phyloP scores from a whole-genome alignment of 1,140 invertebrate genomes.

The Macrocentrus cingulum region DNA sequence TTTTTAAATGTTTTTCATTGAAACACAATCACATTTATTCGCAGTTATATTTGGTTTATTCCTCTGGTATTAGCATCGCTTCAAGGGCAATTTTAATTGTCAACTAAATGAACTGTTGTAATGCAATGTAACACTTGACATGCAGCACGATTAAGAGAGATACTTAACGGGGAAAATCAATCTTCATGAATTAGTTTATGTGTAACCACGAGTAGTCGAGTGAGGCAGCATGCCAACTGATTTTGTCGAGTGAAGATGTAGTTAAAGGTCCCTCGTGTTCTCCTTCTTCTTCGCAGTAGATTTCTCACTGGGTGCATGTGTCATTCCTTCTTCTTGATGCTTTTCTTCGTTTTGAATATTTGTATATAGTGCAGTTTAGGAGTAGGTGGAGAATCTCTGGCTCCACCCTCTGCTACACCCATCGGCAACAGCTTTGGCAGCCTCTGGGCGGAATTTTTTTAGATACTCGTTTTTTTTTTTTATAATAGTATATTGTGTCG shows the following conservation, averaged over 20 bases:
- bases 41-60: too few relatives aligned
- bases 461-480: too few relatives aligned
- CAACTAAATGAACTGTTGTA: too few relatives aligned
- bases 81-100: too few relatives aligned
- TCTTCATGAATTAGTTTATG: constrained; percentile 29
- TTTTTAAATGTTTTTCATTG: too few relatives aligned
- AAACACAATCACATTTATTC: too few relatives aligned
- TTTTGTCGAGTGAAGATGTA: constrained; percentile 52
- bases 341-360: constrained; percentile 6
- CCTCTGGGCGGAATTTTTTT: neutral
- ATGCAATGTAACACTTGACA: too few relatives aligned
- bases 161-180: constrained; percentile 34
- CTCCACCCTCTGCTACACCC: constrained; percentile 55
- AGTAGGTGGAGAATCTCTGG: constrained; percentile 57
- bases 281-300: constrained; percentile 22
- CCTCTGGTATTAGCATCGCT: too few relatives aligned
- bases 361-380: constrained; percentile 50
- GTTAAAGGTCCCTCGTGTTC: constrained; percentile 42
- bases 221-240: constrained; percentile 55
- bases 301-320: constrained; percentile 16
- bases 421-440: constrained; percentile 40
- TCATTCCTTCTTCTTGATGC: constrained; percentile 26
- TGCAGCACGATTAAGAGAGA: constrained; percentile 44
- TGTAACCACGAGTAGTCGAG: constrained; percentile 36
- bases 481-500: too few relatives aligned